Base-by-base conservation (phyloP, 2,797 vertebrate genomes). In the Cossypha polioptera region DNA sequence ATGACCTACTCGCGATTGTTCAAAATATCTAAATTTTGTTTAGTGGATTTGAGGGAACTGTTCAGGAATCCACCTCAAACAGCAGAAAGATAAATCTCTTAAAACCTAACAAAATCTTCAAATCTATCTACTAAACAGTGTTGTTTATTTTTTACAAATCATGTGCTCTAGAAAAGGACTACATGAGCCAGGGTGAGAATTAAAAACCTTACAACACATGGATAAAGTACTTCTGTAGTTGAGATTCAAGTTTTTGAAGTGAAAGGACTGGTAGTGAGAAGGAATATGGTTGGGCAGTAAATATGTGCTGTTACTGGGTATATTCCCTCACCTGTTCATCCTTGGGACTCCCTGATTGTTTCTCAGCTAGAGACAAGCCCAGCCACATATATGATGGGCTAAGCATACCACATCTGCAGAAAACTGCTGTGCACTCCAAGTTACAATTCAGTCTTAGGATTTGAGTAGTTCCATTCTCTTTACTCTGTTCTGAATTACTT, bases 81-180 rank as follows among this genome's bases (percentile, higher is more conserved):
- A 38, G n/a, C 67, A 72, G 7, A 74, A 71, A 85, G 76, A 86
- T 10, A 76, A 26, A 50, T 33, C 65, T 77, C 73, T 85, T 35
- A 69, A 90, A 95, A 88, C 43, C 61, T 71, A 92, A 33, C 31
- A 78, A 74, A 90, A 93, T n/a, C n/a, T 71, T 90, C 53, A 80
- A 71, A 93, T 33, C 88, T 24, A 80, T 48, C 45, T 55, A 65
- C 62, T 87, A 87, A 62, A 26, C 26, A 51, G 25, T 26, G 38
- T 31, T 89, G 43, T 61, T 80, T 83, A 54, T 45, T 68, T 68
- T 16, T 38, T 38, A 83, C 42, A 14, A 59, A 90, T 42, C 47
- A 50, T 11, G 16, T 54, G 42, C 43, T 77, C 33, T 53, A 68
- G 43, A 51, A 92, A 78, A 79, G 40, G 19, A 51, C 35, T 74